Base-by-base conservation (phyloP, 2,797 vertebrate species). In the Neoniphon sammara region DNA sequence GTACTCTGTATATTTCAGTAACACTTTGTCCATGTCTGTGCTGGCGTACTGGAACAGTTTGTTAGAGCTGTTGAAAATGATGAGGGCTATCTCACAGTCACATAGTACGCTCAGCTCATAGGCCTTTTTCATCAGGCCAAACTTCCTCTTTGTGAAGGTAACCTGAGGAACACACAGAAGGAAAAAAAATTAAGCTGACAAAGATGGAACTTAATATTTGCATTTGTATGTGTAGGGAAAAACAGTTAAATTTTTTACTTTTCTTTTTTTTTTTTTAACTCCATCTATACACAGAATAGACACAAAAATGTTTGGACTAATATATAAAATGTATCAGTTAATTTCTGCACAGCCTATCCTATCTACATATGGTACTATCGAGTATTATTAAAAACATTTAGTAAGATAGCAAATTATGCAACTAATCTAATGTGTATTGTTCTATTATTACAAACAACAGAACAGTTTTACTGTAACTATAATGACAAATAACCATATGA, bases 21-120 rank as follows among this genome's bases (percentile, higher is more conserved):
- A 95, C 89, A 99, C 98, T 94, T 99, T 99, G 94, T 99, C 98
- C 98, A 99, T 99, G 91, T 99, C 97, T 73, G 98, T 99, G 95
- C 98, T 99, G 91, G 98, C 98, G 63, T 99, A 99, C 93, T 99
- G 98, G 93, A 99, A 99, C 88, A 99, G 95, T 92, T 99, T 99
- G 95, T 99, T 99, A 87, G 98, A 97, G 94, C 98, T 98, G 96
- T 99, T 99, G 95, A 99, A 99, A 94, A 99, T 99, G 94, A 99
- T 99, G 95, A 99, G 96, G 74, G 97, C 98, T 81, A 99, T 99
- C 94, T 99, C 98, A 90, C 98, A 99, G 95, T 99, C 97, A 91
- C 98, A 99, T 74, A 99, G 95, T 88, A 99, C 98, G 85, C 98
- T 99, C 89, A 99, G 94, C 91, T 99, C 98, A 23, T 99, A 99